Percentiles rank a stretch among this genome's conserved stretches.
Conservation (phyloP, 2,888 invertebrate genomes). For the Hemithea aestivaria region DNA sequence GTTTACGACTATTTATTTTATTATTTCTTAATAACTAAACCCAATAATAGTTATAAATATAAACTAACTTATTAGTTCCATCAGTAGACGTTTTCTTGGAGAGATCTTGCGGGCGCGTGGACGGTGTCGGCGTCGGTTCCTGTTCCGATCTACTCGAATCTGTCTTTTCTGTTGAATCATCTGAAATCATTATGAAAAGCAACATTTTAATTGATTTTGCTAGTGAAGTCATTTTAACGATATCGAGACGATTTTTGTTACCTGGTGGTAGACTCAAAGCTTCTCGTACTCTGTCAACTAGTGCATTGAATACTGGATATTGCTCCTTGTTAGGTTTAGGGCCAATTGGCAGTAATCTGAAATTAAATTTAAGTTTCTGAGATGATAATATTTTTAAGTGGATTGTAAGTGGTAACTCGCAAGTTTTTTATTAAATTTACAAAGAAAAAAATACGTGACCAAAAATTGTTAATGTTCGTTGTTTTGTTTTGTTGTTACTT, state of each 20-base stretch:
- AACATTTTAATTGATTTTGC: too few species aligned
- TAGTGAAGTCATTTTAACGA: too few species aligned
- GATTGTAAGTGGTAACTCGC: too few species aligned
- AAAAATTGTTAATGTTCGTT: too few species aligned
- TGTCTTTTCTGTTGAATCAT: slow-evolving; percentile 62
- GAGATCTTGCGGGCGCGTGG: slow-evolving; percentile 51
- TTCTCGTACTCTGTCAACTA: slow-evolving; percentile 87
- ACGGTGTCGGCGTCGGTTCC: slow-evolving; percentile 41
- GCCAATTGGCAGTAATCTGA: slow-evolving; percentile 87
- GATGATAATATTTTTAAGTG: too few species aligned
- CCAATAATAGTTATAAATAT: not conserved
- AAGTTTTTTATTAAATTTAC: too few species aligned
- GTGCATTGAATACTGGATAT: slow-evolving; percentile 79
- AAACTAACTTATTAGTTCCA: slow-evolving; percentile 33
- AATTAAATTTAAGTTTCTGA: too few species aligned
- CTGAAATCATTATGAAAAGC: slow-evolving; percentile 34
- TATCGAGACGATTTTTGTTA: too few species aligned
- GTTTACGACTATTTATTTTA: too few species aligned
- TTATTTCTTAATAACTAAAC: too few species aligned
- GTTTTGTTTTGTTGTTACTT: too few species aligned
- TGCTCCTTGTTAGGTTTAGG: slow-evolving; percentile 78
- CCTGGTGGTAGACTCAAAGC: slow-evolving; percentile 83
- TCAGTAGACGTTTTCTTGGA: slow-evolving; percentile 49
- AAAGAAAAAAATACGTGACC: too few species aligned
- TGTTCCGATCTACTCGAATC: slow-evolving; percentile 60